A percentile compares a stretch with the other conserved stretches of the same genome.
Evolutionary conservation across 2,888 invertebrate genomes (phyloP).

Genomic region (Thecophora atra): DNA sequence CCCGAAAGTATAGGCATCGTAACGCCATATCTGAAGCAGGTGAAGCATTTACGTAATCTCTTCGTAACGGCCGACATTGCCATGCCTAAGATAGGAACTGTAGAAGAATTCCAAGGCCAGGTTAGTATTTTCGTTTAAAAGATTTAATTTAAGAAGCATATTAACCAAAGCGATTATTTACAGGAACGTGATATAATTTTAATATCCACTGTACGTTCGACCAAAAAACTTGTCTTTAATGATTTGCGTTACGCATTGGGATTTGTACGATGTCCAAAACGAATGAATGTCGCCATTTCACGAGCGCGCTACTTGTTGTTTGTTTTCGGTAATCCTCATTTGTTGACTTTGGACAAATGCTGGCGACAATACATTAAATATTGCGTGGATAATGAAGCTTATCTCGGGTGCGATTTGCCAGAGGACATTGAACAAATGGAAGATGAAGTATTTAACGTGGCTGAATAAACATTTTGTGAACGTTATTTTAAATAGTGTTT

Average conservation of each 20-base stretch:
- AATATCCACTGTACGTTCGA: conserved; percentile 75
- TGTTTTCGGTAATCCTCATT: conserved; percentile 84
- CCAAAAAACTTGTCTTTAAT: conserved; percentile 60
- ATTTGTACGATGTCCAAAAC: conserved; percentile 78
- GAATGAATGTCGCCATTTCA: conserved; percentile 90
- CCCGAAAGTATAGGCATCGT: conserved; percentile 80
- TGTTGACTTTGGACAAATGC: conserved; percentile 72
- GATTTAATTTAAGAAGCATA: not conserved
- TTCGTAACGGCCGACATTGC: conserved; percentile 66
- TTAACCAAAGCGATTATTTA: not conserved
- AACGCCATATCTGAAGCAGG: conserved; percentile 92
- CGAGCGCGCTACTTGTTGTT: conserved; percentile 79
- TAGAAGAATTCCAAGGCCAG: conserved; percentile 89
- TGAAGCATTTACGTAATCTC: conserved; percentile 64
- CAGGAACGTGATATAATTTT: conserved; percentile 71
- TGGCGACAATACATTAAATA: conserved; percentile 76
- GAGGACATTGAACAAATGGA: conserved; percentile 36
- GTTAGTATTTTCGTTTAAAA: conserved; percentile 66
- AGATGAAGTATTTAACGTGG: not conserved
- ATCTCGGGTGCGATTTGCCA: conserved; percentile 76
- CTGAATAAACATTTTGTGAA: too few species aligned
- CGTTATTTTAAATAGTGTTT: too few species aligned
- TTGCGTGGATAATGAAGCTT: conserved; percentile 73
- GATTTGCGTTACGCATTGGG: conserved; percentile 73
- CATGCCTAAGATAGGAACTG: conserved; percentile 78